Evolutionary conservation across 2,113 vertebrate species (phyloP).

Genomic region (Shinisaurus crocodilurus): DNA sequence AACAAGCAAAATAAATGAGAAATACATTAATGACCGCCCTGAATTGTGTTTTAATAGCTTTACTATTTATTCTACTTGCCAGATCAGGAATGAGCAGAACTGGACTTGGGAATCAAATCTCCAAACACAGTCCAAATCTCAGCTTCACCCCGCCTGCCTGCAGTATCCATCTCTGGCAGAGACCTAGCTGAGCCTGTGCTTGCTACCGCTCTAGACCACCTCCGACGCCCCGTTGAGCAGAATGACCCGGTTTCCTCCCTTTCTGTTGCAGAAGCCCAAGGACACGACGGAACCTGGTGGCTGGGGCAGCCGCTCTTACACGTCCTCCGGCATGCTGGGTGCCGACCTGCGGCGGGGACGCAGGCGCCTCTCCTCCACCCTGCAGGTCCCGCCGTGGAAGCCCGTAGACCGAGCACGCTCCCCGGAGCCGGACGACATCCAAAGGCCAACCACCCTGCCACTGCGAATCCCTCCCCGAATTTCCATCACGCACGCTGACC

Average conservation of each 20-base stretch:
- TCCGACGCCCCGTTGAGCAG: neutral
- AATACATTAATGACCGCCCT: neutral
- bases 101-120: neutral
- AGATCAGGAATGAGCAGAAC: neutral
- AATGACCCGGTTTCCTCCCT: neutral
- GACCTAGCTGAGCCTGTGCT: neutral
- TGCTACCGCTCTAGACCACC: neutral
- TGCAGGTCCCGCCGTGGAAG: constrained; percentile 83
- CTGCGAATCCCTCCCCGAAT: constrained; percentile 83
- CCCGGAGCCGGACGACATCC: constrained; percentile 72
- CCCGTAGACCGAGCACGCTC: constrained; percentile 78
- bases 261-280: constrained; percentile 64
- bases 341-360: constrained; percentile 78
- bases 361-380: constrained; percentile 80
- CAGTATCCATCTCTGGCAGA: neutral
- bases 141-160: neutral
- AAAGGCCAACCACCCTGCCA: constrained; percentile 83
- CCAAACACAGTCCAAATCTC: neutral
- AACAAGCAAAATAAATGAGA: neutral
- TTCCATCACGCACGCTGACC: constrained; percentile 81
- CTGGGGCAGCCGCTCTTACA: constrained; percentile 79
- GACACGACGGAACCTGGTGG: constrained; percentile 75
- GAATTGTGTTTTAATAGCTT: too few relatives aligned
- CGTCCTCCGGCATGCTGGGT: constrained; percentile 80
- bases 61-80: neutral